Base-by-base conservation (phyloP, 2,888 invertebrate genomes). In the Brachylomia viminalis region DNA sequence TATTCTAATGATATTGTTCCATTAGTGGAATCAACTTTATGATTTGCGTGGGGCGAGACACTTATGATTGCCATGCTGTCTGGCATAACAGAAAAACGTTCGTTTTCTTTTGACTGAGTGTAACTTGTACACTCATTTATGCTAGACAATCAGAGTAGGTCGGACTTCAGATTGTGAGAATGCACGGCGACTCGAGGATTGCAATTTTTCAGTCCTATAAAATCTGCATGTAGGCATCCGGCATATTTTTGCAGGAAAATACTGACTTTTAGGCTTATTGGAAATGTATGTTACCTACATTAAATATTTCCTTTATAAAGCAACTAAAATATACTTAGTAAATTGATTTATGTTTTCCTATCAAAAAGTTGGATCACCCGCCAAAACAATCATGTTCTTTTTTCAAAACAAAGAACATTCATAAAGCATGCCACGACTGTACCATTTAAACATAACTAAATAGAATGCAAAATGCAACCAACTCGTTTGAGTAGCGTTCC, bases 381-480 rank as follows among this genome's bases (percentile, higher is more conserved):
- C 23, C 27, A 49, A 47, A 47, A 62, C 17, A 73, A 33, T 27
- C 17, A 52, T n/a, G n/a, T 8, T 42, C 1, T 61, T 17, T 30
- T 45, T 61, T 23, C 23, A 68, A 64, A 79, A 75, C 79, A 83
- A 78, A 82, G 65, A 72, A 83, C 81, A 77, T 89, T 88, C 74
- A 83, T 77, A 82, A 84, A 87, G 83, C 79, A 83, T 71, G 86
- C 83, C 86, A 77, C 81, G 71, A 80, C 78, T 82, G 74, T 75
- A 78, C 77, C 75, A 88, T 84, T 88, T 86, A 84, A 82, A 82
- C 79, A 77, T 62, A 84, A 85, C 88, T 86, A 88, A 88, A 88
- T 86, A 80, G 86, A 86, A 92, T 91, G 91, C 92, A 91, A 91
- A 92, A 90, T 88, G 88, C 87, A 86, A 90, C 88, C 86, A 91